A percentile compares a stretch with the other conserved stretches of the same genome.
Conservation (phyloP, 2,113 vertebrate genomes). For the Corynorhinus townsendii region DNA sequence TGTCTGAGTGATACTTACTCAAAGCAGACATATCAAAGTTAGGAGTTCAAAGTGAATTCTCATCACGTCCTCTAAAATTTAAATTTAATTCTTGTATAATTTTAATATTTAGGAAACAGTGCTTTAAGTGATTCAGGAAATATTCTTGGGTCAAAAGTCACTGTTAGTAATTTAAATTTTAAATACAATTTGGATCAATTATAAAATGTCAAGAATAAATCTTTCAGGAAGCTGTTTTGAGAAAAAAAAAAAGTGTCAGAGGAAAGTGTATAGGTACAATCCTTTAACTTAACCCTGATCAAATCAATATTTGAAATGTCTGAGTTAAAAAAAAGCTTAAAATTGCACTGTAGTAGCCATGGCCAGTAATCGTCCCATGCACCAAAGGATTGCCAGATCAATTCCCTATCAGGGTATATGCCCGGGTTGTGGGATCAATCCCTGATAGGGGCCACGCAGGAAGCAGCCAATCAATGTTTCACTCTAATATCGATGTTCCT, state of each 20-base stretch:
- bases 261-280: not conserved
- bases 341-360: not conserved
- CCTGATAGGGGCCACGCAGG: no score
- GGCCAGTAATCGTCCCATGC: not conserved
- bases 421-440: not conserved
- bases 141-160: constrained; percentile 42
- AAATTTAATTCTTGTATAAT: not conserved
- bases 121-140: constrained; percentile 49
- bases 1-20: not conserved
- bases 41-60: not conserved
- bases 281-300: constrained; percentile 21
- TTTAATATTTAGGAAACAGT: constrained; percentile 35
- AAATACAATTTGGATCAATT: constrained; percentile 50
- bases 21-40: constrained; percentile 4
- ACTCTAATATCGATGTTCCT: not conserved
- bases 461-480: not conserved
- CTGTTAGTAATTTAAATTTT: not conserved
- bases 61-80: not conserved
- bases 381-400: not conserved
- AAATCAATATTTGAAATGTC: constrained; percentile 27
- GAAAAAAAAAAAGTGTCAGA: not conserved
- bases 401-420: not conserved
- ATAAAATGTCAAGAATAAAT: constrained; percentile 48
- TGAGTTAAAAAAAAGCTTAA: constrained; percentile 14
- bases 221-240: constrained; percentile 3